Conservation (phyloP, 1,140 invertebrate genomes). For the Sarcophaga bullata region DNA sequence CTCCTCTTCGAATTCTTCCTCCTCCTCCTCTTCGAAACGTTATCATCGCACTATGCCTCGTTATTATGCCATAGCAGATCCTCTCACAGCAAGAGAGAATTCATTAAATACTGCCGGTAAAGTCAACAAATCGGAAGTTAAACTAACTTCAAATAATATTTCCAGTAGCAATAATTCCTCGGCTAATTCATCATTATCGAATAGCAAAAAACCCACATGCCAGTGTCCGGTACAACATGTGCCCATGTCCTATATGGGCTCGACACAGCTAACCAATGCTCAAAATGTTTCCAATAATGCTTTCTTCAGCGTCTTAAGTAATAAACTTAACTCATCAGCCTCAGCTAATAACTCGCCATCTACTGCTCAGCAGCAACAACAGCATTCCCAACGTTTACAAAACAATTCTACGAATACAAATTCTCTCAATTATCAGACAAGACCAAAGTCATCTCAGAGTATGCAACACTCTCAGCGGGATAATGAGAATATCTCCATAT, state of each 20-base stretch:
- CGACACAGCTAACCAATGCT: slow-evolving; percentile 51
- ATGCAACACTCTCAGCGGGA: slow-evolving; percentile 45
- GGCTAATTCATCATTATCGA: slow-evolving; percentile 30
- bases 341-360: slow-evolving; percentile 44
- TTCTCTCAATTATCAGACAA: slow-evolving; percentile 41
- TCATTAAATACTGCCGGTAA: slow-evolving; percentile 29
- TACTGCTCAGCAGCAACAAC: slow-evolving; percentile 36
- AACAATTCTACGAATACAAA: slow-evolving; percentile 45
- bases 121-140: slow-evolving; percentile 43
- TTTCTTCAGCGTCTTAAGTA: slow-evolving; percentile 52
- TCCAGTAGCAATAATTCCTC: slow-evolving; percentile 39
- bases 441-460: slow-evolving; percentile 57
- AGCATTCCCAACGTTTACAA: slow-evolving; percentile 50
- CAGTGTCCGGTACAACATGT: slow-evolving; percentile 65
- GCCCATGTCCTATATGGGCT: slow-evolving; percentile 65
- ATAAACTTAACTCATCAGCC: slow-evolving; percentile 47
- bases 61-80: slow-evolving; percentile 62
- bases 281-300: slow-evolving; percentile 56
- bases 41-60: slow-evolving; percentile 65
- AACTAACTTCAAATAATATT: neutral
- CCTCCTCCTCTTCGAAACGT: slow-evolving; percentile 59
- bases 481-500: slow-evolving; percentile 12
- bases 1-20: slow-evolving; percentile 61
- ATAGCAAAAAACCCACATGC: slow-evolving; percentile 61
- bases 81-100: slow-evolving; percentile 45